Conservation (phyloP, 1,140 invertebrate species). For the Aphis craccivora region DNA sequence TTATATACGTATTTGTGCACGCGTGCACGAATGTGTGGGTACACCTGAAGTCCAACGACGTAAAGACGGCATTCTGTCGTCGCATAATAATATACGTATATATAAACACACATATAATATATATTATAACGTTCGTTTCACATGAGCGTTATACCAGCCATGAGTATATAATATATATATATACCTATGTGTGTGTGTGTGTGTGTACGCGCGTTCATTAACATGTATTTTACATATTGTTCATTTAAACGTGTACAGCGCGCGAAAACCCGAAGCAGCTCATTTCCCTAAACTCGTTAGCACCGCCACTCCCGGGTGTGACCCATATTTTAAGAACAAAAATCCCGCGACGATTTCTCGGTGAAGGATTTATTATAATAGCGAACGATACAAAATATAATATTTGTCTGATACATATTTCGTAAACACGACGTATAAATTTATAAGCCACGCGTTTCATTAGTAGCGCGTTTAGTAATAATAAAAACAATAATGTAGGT, state of each 20-base stretch:
- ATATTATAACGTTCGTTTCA: conserved; percentile 7
- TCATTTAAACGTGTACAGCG: neutral
- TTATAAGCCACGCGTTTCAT: neutral
- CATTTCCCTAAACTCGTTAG: conserved; percentile 14
- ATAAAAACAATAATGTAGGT: neutral
- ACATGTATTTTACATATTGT: conserved; percentile 18
- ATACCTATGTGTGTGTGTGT: neutral
- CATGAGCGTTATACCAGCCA: neutral
- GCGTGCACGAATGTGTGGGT: neutral
- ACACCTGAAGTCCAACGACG: neutral
- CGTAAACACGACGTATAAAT: neutral
- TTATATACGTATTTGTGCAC: neutral
- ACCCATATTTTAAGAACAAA: conserved; percentile 12
- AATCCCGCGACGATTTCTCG: neutral
- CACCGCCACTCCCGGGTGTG: neutral
- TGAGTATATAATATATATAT: neutral
- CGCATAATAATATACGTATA: neutral
- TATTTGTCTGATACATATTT: neutral
- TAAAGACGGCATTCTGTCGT: neutral
- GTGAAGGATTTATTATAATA: conserved; percentile 1
- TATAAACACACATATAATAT: neutral
- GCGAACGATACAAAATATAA: neutral
- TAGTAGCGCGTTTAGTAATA: neutral
- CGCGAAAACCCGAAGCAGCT: neutral
- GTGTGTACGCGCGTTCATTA: neutral